phyloP scores from a whole-genome alignment of 2,797 vertebrate species.

The Fringilla coelebs region DNA sequence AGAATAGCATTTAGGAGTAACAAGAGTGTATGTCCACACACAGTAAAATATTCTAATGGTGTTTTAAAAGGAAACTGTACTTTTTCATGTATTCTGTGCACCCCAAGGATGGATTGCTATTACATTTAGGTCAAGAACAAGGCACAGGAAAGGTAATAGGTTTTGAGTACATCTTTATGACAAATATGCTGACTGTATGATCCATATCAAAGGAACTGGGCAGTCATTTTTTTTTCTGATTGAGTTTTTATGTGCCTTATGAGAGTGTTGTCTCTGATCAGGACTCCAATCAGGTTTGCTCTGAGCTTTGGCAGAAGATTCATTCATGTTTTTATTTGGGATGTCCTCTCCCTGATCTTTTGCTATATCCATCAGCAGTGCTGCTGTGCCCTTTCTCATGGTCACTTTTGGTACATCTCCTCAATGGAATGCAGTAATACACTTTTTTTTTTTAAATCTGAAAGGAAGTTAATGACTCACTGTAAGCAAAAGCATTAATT shows the following conservation, averaged over 20 bases:
- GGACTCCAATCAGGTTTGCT: neutral
- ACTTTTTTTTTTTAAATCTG: neutral
- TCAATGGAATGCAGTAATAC: neutral
- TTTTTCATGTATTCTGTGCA: slow-evolving; percentile 69
- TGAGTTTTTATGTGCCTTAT: slow-evolving; percentile 17
- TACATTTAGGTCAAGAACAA: slow-evolving; percentile 74
- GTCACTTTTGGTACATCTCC: neutral
- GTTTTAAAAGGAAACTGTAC: slow-evolving; percentile 73
- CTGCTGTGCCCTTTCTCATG: slow-evolving; percentile 26
- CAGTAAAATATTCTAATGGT: slow-evolving; percentile 78
- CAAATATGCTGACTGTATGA: slow-evolving; percentile 44
- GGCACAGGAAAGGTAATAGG: slow-evolving; percentile 58
- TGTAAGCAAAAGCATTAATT: slow-evolving; percentile 55
- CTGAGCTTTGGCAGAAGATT: neutral
- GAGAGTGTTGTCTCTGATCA: neutral
- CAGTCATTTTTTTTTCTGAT: slow-evolving; percentile 21
- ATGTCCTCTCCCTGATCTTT: slow-evolving; percentile 11
- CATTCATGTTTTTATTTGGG: neutral
- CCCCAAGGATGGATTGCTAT: slow-evolving; percentile 73
- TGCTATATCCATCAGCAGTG: neutral
- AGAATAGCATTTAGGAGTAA: slow-evolving; percentile 78
- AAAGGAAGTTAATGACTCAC: slow-evolving; percentile 60
- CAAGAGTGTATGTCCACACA: slow-evolving; percentile 79
- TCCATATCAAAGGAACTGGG: slow-evolving; percentile 29
- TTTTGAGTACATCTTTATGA: slow-evolving; percentile 63